Evolutionary conservation across 2,113 vertebrate genomes (phyloP).

Genomic region (Lonchura striata): DNA sequence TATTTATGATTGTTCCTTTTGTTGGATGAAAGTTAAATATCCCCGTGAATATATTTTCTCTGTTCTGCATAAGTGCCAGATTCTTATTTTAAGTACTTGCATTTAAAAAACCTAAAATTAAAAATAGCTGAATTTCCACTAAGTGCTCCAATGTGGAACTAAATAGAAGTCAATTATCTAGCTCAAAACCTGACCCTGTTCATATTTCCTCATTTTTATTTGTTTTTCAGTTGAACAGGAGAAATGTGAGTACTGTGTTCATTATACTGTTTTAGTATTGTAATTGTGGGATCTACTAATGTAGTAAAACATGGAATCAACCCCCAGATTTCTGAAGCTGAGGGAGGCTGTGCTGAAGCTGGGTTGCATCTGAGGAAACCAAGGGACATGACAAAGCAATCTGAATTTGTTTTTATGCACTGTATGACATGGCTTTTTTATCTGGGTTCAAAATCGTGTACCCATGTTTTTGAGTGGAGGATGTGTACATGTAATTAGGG

Average conservation of each 20-base stretch:
- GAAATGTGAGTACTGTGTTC: background rate
- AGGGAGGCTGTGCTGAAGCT: background rate
- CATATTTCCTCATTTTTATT: background rate
- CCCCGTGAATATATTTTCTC: background rate
- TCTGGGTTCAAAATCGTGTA: background rate
- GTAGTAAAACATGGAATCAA: background rate
- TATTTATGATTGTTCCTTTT: background rate
- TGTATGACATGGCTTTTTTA: background rate
- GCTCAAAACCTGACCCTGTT: background rate
- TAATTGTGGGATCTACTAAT: background rate
- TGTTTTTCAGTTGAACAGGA: background rate
- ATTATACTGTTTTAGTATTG: background rate
- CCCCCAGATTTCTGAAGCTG: background rate
- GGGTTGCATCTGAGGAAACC: background rate
- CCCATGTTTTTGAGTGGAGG: background rate
- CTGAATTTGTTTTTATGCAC: background rate
- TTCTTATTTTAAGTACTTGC: background rate
- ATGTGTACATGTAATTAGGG: background rate
- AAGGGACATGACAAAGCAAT: background rate
- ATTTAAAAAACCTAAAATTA: background rate
- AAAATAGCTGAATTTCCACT: constrained; percentile 13
- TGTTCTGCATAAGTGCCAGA: background rate
- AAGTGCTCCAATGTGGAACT: background rate
- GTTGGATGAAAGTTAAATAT: background rate
- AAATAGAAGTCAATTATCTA: background rate